Conservation (phyloP, 2,113 vertebrate species). For the Spermophilus dauricus region DNA sequence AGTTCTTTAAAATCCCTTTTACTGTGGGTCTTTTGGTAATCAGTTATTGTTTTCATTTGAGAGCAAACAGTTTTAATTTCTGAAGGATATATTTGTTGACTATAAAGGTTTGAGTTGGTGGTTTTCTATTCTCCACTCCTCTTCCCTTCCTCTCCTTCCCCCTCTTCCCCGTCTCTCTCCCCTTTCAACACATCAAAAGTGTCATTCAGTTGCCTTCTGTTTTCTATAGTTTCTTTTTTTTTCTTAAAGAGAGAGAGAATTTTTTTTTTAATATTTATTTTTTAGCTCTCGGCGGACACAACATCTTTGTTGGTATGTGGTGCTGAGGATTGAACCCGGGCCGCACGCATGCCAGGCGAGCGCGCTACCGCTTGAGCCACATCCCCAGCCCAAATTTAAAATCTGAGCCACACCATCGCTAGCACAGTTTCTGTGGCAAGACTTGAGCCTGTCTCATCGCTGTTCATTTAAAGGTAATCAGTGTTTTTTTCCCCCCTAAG, state of each 20-base stretch:
- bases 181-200: not conserved
- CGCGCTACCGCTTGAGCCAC: too few relatives aligned
- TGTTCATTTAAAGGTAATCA: not conserved
- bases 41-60: not conserved
- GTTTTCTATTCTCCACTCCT: not conserved
- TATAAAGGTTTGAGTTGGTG: not conserved
- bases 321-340: too few relatives aligned
- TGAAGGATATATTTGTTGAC: not conserved
- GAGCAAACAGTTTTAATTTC: not conserved
- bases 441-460: not conserved
- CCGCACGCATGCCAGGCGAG: too few relatives aligned
- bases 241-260: too few relatives aligned
- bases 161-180: too few relatives aligned
- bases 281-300: too few relatives aligned
- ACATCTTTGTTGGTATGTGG: too few relatives aligned
- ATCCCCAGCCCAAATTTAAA: too few relatives aligned
- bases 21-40: not conserved
- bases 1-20: not conserved
- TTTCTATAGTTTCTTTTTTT: not conserved
- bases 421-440: not conserved
- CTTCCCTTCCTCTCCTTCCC: accelerated
- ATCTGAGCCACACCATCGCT: too few relatives aligned
- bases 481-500: not conserved
- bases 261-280: too few relatives aligned
- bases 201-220: not conserved